These are phyloP conservation scores for Tenodera sinensis DNA, from an alignment of 2,888 invertebrate species.

Conservation along the genomic window DNA sequence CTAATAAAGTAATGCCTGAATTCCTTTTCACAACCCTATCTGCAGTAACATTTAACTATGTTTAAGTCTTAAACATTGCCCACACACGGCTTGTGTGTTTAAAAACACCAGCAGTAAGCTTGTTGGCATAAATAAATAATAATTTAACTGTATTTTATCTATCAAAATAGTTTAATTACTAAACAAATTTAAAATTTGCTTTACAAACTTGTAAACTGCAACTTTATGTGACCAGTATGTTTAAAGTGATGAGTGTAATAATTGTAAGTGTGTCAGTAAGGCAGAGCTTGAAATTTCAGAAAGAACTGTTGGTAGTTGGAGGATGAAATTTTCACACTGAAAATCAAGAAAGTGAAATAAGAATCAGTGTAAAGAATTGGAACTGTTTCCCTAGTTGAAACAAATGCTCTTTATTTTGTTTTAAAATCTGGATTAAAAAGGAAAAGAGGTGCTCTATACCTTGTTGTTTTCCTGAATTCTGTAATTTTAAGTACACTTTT, in stretches of 20 bases:
- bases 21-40: too few relatives aligned
- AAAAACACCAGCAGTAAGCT: too few relatives aligned
- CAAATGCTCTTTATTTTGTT: background rate
- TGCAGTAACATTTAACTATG: too few relatives aligned
- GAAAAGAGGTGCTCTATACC: background rate
- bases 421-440: background rate
- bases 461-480: background rate
- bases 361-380: background rate
- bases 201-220: background rate
- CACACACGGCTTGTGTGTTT: too few relatives aligned
- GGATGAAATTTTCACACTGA: background rate
- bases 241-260: background rate
- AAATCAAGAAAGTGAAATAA: background rate
- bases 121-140: too few relatives aligned
- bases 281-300: background rate
- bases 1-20: too few relatives aligned
- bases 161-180: too few relatives aligned
- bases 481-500: background rate
- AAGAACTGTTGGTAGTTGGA: background rate
- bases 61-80: too few relatives aligned
- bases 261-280: background rate
- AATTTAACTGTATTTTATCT: too few relatives aligned
- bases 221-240: background rate
- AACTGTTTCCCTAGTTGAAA: background rate
- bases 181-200: background rate